These are phyloP conservation scores for Cercocebus atys DNA, from an alignment of 2,113 vertebrate genomes.

Conservation along the genomic window DNA sequence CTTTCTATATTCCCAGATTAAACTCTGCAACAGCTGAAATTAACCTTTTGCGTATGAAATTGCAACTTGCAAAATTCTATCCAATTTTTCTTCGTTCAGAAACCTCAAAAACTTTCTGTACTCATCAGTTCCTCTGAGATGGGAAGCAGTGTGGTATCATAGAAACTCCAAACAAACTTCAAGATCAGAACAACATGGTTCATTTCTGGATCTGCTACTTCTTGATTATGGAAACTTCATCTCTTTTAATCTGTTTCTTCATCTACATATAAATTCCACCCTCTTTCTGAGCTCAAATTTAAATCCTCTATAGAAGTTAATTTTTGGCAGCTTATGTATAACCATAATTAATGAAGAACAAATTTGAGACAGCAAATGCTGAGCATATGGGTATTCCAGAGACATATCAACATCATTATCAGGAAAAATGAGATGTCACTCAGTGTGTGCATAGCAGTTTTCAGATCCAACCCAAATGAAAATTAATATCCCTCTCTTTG, in stretches of 20 bases:
- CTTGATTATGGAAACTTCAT: neutral
- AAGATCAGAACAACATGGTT: neutral
- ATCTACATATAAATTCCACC: neutral
- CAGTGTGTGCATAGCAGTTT: slow-evolving; percentile 54
- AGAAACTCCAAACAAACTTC: neutral
- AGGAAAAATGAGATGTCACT: slow-evolving; percentile 78
- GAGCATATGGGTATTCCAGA: slow-evolving; percentile 76
- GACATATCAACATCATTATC: slow-evolving; percentile 78
- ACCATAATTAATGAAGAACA: slow-evolving; percentile 75
- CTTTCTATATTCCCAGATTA: neutral
- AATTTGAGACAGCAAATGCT: slow-evolving; percentile 71
- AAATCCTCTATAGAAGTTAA: slow-evolving; percentile 59
- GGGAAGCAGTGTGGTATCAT: neutral
- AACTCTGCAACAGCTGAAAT: neutral
- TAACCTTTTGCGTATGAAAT: neutral
- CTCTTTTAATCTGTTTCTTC: neutral
- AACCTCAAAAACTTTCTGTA: neutral
- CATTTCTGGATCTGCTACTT: neutral
- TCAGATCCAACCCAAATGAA: slow-evolving; percentile 69
- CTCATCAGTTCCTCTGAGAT: neutral
- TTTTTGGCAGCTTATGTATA: slow-evolving; percentile 65
- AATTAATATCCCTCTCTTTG: slow-evolving; percentile 70
- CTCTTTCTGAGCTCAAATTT: slow-evolving; percentile 12
- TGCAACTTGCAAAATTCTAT: neutral
- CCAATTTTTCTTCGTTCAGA: neutral